Evolutionary conservation across 2,888 invertebrate genomes (phyloP).

Genomic region (Mamestra brassicae): DNA sequence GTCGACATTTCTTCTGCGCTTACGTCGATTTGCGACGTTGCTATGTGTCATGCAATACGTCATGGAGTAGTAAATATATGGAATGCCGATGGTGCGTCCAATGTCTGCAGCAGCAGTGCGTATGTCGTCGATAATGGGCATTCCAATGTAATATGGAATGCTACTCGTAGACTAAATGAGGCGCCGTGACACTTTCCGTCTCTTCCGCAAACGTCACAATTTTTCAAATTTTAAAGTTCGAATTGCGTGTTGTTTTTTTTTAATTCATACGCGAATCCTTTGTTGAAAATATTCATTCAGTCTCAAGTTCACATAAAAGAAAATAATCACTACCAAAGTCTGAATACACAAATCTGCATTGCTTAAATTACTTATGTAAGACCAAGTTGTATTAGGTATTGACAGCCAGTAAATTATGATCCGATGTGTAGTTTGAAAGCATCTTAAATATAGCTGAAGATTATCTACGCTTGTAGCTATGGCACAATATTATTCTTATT

Average conservation of each 20-base stretch:
- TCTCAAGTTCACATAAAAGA: constrained; percentile 19
- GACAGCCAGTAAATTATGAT: constrained; percentile 16
- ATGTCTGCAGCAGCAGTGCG: constrained; percentile 21
- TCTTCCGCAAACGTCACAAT: constrained; percentile 37
- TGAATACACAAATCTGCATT: constrained; percentile 23
- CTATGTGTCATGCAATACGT: constrained; percentile 26
- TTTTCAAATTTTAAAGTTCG: neutral
- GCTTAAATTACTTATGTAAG: neutral
- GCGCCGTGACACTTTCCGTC: constrained; percentile 26
- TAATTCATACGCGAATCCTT: neutral
- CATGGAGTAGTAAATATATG: constrained; percentile 33
- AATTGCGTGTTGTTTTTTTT: constrained; percentile 8
- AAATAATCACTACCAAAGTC: constrained; percentile 20
- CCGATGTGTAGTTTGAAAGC: constrained; percentile 16
- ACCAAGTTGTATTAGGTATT: constrained; percentile 37
- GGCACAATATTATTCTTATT: constrained; percentile 16
- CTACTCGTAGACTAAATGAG: constrained; percentile 21
- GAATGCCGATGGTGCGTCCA: constrained; percentile 16
- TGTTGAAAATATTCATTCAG: neutral
- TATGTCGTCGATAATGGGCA: constrained; percentile 5
- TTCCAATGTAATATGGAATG: constrained; percentile 15
- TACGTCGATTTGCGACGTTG: constrained; percentile 13
- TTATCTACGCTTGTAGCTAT: constrained; percentile 30
- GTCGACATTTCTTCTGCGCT: constrained; percentile 24
- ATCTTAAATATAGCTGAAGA: constrained; percentile 25